Base-by-base conservation (phyloP, 2,113 vertebrate genomes). In the Heteronetta atricapilla region DNA sequence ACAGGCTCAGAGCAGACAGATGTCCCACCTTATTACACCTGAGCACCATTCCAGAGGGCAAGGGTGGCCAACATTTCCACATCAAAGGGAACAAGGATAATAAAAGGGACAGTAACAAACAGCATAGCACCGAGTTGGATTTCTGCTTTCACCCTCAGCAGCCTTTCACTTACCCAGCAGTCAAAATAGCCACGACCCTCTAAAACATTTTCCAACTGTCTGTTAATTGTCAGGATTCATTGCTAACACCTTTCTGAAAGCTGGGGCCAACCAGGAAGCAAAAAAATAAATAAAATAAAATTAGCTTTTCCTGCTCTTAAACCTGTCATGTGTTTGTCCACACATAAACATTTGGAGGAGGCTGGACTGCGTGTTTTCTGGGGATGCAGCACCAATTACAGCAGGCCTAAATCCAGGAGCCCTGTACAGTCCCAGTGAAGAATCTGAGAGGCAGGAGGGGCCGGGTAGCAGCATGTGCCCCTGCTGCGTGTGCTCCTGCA, bases 391-490 rank as follows among this genome's bases (percentile, higher is more conserved):
- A 64, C 9, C 10, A 68, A 73, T 55, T 6, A 56, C 5, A 59
- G 33, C 56, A 67, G 28, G 34, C 40, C 46, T 44, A 33, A 31
- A 42, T 48, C 53, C 34, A 0, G 50, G 25, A 8, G 15, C 42
- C 38, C 28, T 13, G 8, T 75, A 76, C 8, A 34, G 63, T 18
- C 82, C 33, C 22, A 23, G 22, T 46, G 34, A 46, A 56, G 69
- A 60, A 55, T 10, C 22, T 31, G 19, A 59, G 40, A 79, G 53
- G 14, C 58, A 76, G 67, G 60, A 79, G 36, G 40, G 62, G 64
- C 36, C 50, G 52, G 42, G 74, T 38, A 75, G 53, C 46, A 70
- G 44, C 8, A 3, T 0, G 0, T 50, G 80, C 53, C 18, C 52
- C 66, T 63, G 76, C 46, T 64, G 38, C 3, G 0, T 34, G 42